Evolutionary conservation across 2,888 invertebrate species (phyloP).

Genomic region (Lasioglossum villosulum): DNA sequence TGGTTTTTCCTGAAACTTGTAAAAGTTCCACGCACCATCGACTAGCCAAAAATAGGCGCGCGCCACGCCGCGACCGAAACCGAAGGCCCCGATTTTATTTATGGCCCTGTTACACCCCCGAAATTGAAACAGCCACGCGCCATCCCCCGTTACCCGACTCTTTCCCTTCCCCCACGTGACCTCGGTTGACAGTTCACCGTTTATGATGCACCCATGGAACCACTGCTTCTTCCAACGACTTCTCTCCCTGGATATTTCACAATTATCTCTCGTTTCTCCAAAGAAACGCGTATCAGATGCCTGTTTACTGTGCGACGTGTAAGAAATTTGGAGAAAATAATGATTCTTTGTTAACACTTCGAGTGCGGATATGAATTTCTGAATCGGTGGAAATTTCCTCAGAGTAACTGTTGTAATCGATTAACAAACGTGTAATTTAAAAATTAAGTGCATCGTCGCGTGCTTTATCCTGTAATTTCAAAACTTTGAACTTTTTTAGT

Average conservation of each 20-base stretch:
- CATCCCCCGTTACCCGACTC: conserved; percentile 66
- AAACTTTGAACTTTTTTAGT: too few species aligned
- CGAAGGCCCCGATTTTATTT: conserved; percentile 83
- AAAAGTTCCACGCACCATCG: conserved; percentile 74
- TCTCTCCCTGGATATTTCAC: background rate
- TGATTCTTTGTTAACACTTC: too few species aligned
- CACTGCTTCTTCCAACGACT: background rate
- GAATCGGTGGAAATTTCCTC: too few species aligned
- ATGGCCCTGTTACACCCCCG: conserved; percentile 81
- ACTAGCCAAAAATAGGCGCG: conserved; percentile 77
- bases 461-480: too few species aligned
- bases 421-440: too few species aligned
- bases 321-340: background rate
- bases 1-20: conserved; percentile 81
- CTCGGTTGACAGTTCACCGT: conserved; percentile 24
- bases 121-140: conserved; percentile 82
- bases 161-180: conserved; percentile 13
- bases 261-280: background rate
- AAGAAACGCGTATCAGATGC: too few species aligned
- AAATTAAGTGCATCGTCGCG: too few species aligned
- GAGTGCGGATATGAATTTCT: too few species aligned
- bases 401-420: too few species aligned
- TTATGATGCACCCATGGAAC: conserved; percentile 10
- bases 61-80: conserved; percentile 78
- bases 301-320: too few species aligned